phyloP scores from a whole-genome alignment of 2,113 vertebrate species.

The Oriolus oriolus region DNA sequence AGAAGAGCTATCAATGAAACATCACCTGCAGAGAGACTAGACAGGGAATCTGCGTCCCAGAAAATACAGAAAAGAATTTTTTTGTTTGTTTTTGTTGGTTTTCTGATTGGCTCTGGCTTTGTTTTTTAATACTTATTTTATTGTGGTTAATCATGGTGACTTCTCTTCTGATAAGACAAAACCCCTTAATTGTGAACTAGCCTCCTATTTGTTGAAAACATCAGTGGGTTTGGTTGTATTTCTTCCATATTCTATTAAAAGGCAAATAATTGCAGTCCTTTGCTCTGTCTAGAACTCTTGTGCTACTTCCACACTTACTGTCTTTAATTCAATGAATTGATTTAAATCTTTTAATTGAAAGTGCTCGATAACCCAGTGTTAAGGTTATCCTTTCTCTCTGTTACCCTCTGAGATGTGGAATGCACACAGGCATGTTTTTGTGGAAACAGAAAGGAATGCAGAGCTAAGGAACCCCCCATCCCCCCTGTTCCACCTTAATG shows the following conservation, averaged over 20 bases:
- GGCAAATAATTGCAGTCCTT: background rate
- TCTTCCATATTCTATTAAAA: background rate
- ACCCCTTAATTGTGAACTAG: background rate
- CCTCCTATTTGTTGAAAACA: background rate
- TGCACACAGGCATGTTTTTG: background rate
- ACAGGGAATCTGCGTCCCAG: background rate
- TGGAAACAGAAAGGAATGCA: background rate
- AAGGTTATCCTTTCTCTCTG: background rate
- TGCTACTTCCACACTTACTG: background rate
- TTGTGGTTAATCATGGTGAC: background rate
- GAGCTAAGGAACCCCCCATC: background rate
- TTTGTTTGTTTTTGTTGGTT: background rate
- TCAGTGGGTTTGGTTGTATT: background rate
- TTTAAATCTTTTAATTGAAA: background rate
- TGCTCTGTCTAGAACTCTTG: background rate
- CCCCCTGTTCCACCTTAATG: background rate
- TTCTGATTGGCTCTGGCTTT: background rate
- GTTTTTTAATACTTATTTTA: background rate
- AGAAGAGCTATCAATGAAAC: background rate
- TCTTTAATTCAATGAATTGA: background rate
- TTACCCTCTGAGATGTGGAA: background rate
- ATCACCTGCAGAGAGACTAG: background rate
- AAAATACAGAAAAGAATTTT: background rate
- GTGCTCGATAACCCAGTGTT: background rate
- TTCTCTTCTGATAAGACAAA: background rate